phyloP scores from a whole-genome alignment of 2,797 vertebrate genomes.

The Bucorvus abyssinicus region DNA sequence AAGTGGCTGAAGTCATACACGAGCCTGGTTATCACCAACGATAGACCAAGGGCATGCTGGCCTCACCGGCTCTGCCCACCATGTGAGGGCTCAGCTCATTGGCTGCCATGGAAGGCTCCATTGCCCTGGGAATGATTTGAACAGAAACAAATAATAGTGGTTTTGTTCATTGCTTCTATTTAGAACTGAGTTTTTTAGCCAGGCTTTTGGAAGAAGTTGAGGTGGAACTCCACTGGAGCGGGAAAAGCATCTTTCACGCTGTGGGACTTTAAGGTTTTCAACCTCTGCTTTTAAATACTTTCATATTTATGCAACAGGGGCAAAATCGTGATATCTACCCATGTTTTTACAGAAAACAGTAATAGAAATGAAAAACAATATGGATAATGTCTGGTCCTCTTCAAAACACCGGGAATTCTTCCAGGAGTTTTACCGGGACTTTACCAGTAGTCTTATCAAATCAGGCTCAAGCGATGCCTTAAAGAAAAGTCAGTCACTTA shows the following conservation, averaged over 20 bases:
- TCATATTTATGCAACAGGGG: not conserved
- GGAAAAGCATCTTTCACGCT: not conserved
- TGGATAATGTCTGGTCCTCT: not conserved
- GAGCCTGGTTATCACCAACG: rapidly evolving
- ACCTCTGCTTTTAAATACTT: not conserved
- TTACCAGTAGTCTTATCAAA: not conserved
- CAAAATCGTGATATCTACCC: not conserved
- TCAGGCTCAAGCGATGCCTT: not conserved
- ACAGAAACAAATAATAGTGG: not conserved
- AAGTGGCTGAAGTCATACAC: not conserved
- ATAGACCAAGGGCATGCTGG: not conserved
- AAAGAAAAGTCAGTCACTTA: constrained; percentile 18
- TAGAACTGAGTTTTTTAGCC: not conserved
- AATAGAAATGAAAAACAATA: not conserved
- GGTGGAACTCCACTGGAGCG: not conserved
- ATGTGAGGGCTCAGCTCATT: not conserved
- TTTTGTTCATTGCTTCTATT: not conserved
- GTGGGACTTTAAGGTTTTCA: not conserved
- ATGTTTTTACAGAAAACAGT: not conserved
- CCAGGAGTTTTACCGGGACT: not conserved
- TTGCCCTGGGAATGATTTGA: not conserved
- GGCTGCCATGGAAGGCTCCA: not conserved
- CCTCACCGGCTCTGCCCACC: not conserved
- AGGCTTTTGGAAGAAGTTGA: not conserved
- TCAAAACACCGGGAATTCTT: constrained; percentile 13